phyloP scores from a whole-genome alignment of 2,888 invertebrate species.

The Cantharis nigra region DNA sequence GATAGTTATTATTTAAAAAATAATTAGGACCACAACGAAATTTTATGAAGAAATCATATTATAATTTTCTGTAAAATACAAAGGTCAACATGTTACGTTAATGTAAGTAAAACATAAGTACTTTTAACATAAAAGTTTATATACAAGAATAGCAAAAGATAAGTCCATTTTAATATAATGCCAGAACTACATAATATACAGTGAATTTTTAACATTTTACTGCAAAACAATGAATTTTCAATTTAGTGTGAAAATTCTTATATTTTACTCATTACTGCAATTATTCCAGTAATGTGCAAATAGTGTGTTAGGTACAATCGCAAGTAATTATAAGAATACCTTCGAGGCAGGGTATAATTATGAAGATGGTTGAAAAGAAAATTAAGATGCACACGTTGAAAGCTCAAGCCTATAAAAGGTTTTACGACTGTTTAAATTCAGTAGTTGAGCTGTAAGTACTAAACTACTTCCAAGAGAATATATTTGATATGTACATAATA shows the following conservation, averaged over 20 bases:
- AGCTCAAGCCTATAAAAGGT: conserved; percentile 53
- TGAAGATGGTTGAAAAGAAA: conserved; percentile 50
- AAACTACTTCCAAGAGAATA: conserved; percentile 8
- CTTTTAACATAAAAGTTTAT: background rate
- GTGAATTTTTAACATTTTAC: background rate
- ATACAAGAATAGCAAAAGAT: background rate
- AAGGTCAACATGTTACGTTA: background rate
- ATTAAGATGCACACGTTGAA: conserved; percentile 52
- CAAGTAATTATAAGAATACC: conserved; percentile 46
- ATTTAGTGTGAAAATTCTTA: background rate
- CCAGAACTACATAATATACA: background rate
- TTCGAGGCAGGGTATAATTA: conserved; percentile 52
- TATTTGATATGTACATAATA: background rate
- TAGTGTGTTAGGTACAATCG: conserved; percentile 39
- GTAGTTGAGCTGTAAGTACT: conserved; percentile 34
- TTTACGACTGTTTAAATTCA: conserved; percentile 53
- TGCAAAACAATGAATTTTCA: background rate
- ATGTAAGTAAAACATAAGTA: background rate
- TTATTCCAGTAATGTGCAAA: conserved; percentile 8
- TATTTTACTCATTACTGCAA: background rate
- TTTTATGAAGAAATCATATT: background rate
- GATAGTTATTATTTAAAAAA: background rate
- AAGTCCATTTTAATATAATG: background rate
- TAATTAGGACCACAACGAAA: no score
- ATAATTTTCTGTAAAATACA: background rate